Evolutionary conservation across 2,797 vertebrate genomes (phyloP).

Genomic region (Anguilla marmorata): DNA sequence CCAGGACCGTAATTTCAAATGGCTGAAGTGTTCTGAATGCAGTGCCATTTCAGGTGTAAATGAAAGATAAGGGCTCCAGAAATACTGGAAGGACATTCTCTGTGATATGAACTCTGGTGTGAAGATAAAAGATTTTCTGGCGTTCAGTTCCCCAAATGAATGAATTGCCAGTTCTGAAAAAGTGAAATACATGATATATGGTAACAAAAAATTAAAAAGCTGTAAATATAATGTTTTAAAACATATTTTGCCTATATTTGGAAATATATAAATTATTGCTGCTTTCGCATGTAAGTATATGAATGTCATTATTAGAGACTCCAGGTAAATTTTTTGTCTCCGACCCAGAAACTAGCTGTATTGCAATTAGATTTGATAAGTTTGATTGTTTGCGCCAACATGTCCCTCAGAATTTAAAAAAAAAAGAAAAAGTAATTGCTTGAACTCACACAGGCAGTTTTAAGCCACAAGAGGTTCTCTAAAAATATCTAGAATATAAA

Average conservation of each 20-base stretch:
- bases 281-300: too few relatives aligned
- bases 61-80: not conserved
- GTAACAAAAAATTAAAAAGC: not conserved
- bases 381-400: not conserved
- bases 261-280: not conserved
- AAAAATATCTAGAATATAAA: not conserved
- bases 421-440: not conserved
- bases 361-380: not conserved
- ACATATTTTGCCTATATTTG: not conserved
- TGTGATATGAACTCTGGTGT: not conserved
- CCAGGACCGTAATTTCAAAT: not conserved
- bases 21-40: not conserved
- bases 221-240: not conserved
- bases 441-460: constrained; percentile 13
- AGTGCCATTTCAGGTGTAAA: not conserved
- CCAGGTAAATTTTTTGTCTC: not conserved
- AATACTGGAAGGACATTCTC: not conserved
- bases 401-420: not conserved
- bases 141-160: not conserved
- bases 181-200: not conserved
- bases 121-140: not conserved
- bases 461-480: constrained; percentile 37
- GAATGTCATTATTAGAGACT: not conserved
- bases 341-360: not conserved
- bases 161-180: not conserved